These are phyloP conservation scores for Acronicta psi DNA, from an alignment of 2,888 invertebrate species.

Conservation along the genomic window DNA sequence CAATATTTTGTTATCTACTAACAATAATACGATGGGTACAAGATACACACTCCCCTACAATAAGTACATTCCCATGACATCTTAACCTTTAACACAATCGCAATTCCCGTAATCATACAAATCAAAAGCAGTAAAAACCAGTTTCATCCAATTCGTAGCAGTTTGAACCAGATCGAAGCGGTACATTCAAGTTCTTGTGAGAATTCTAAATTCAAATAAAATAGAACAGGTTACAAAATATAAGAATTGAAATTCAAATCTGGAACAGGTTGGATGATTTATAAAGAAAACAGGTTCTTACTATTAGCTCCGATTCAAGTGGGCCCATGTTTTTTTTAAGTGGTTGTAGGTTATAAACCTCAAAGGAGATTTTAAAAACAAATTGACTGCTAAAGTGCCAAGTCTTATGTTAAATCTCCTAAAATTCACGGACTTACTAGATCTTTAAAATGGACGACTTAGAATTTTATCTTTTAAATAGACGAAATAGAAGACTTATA, in stretches of 20 bases:
- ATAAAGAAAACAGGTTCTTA: conserved; percentile 20
- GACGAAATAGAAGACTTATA: too few species aligned
- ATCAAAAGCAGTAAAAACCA: conserved; percentile 52
- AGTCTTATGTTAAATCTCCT: too few species aligned
- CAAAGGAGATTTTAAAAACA: not conserved
- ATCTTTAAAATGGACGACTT: too few species aligned
- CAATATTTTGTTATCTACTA: not conserved
- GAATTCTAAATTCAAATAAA: conserved; percentile 51
- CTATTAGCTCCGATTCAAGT: conserved; percentile 3
- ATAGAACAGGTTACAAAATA: conserved; percentile 50
- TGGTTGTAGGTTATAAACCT: conserved; percentile 2
- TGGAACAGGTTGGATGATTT: conserved; percentile 56
- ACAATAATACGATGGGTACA: not conserved
- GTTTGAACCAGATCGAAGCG: conserved; percentile 53
- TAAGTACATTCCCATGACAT: conserved; percentile 57
- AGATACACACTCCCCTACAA: conserved; percentile 7
- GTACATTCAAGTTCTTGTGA: conserved; percentile 50
- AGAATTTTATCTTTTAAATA: too few species aligned
- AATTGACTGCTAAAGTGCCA: too few species aligned
- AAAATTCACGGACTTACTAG: too few species aligned
- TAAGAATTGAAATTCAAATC: conserved; percentile 44
- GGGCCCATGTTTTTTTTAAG: not conserved
- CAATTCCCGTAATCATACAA: conserved; percentile 54
- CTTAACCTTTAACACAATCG: conserved; percentile 47
- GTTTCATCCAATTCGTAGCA: conserved; percentile 57